These are phyloP conservation scores for Python bivittatus DNA, from an alignment of 2,113 vertebrate species.

Conservation along the genomic window DNA sequence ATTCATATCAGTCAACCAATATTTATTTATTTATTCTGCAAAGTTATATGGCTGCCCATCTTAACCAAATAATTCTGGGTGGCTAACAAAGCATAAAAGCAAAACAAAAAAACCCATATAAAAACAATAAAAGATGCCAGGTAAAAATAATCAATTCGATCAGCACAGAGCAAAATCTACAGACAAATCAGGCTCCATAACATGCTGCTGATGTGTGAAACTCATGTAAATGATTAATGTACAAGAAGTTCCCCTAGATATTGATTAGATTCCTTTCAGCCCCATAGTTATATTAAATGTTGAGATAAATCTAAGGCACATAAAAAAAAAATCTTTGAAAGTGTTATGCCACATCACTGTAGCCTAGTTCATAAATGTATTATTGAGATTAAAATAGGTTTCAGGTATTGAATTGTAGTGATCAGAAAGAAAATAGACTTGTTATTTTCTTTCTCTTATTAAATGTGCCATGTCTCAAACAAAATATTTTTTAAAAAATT, in stretches of 20 bases:
- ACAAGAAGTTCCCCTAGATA: background rate
- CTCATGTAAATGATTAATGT: background rate
- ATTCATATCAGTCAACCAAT: too few relatives aligned
- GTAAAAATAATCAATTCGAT: too few relatives aligned
- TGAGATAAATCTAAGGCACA: background rate
- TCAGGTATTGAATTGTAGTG: background rate
- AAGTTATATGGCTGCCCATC: too few relatives aligned
- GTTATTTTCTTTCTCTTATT: conserved; percentile 3
- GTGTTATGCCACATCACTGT: background rate
- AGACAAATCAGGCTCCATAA: too few relatives aligned
- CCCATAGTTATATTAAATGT: background rate
- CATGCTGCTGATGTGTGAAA: background rate
- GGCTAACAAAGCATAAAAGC: too few relatives aligned
- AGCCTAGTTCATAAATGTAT: background rate
- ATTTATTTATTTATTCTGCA: too few relatives aligned
- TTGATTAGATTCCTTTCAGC: background rate
- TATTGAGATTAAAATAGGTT: conserved; percentile 6
- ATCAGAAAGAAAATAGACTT: conserved; percentile 4
- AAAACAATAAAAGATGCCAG: too few relatives aligned
- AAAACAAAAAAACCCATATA: too few relatives aligned
- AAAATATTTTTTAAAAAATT: conserved; percentile 15
- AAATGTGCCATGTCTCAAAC: conserved; percentile 24
- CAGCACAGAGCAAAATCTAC: too few relatives aligned
- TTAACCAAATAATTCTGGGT: too few relatives aligned
- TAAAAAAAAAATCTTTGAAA: background rate